Base-by-base conservation (phyloP, 2,888 invertebrate genomes). In the Sphaeridia pumilis region DNA sequence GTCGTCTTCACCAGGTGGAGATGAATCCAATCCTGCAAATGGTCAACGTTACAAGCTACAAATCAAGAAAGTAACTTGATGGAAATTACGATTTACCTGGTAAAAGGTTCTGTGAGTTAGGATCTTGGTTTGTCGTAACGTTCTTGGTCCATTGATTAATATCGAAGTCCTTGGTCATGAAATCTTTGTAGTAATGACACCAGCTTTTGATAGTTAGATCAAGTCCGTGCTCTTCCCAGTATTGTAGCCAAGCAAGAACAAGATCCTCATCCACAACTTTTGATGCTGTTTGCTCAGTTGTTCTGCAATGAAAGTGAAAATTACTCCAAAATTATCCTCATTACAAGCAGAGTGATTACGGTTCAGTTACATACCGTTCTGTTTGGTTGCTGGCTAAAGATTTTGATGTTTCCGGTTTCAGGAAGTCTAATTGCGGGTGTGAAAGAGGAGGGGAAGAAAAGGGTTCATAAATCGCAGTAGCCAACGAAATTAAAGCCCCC, bases 211-310 rank as follows among this genome's bases (percentile, higher is more conserved):
- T 36, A 2, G 22, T 35, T 25, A 51, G 34, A 4, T 35, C 45
- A 12, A n/a, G 26, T 17, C 51, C 51, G 3, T 51, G 14, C n/a
- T 45, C 26, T 17, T 44, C 45, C 51, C 51, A 51, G 20, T 46
- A 51, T 2, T 36, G 25, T 12, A n/a, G 12, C 51, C 51, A 51
- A 25, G 31, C 50, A 14, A 20, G 10, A 12, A 25, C 27, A 35
- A 24, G 5, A 17, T 38, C 17, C 5, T 38, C 38, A 38, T 17
- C 14, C 7, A 31, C 14, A n/a, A n/a, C n/a, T n/a, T n/a, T n/a
- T n/a, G n/a, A n/a, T n/a, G n/a, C n/a, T n/a, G n/a, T n/a, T n/a
- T n/a, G n/a, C n/a, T n/a, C n/a, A n/a, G n/a, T n/a, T n/a, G n/a
- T n/a, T n/a, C n/a, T n/a, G n/a, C n/a, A n/a, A n/a, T n/a, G n/a